Base-by-base conservation (phyloP, 1,140 invertebrate species). In the Archivesica marissinica region DNA sequence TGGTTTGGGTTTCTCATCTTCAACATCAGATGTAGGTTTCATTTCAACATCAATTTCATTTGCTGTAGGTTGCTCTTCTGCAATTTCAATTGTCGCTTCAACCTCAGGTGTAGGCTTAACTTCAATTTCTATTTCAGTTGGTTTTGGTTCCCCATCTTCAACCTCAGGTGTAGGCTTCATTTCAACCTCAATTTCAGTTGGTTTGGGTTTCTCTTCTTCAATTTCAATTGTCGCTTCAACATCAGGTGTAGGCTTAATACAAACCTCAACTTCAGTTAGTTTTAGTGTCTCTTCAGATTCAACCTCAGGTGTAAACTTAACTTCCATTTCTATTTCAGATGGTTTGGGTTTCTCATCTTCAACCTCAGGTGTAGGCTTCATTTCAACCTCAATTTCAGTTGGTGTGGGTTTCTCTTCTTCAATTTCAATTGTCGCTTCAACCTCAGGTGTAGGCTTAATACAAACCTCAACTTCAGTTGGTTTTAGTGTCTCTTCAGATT, bases 1-100 rank as follows among this genome's bases (percentile, higher is more conserved):
- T 23, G 25, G 7, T 23, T 61, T 61, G 66, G 23, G 9, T 11
- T 70, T 70, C 44, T 38, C 15, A 52, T 77, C 59, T 39, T 66
- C 20, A 38, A 20, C 25, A 33, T 39, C 64, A 13, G 39, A 35
- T 66, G 13, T n/a, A n/a, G 66, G 66, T 47, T 70, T 66, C 33
- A 38, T 66, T 66, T 66, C 64, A 66, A 66, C 35, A 1, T 74
- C 47, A 28, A 52, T 44, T 72, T 81, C 79, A 39, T 15, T 39
- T 13, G 20, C 13, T 33, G 33, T 17, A 33, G 64, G 41, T 76
- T 64, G 47, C 44, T 84, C 33, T 61, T 81, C 70, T 47, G 66
- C 64, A 13, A 64, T 38, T 38, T 33, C 28, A 64, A 38, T 2
- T 6, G 33, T 64, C 3, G 15, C 9, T 23, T 13, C 23, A 2